Conservation (phyloP, 2,888 invertebrate genomes). For the Oscheius sp. region DNA sequence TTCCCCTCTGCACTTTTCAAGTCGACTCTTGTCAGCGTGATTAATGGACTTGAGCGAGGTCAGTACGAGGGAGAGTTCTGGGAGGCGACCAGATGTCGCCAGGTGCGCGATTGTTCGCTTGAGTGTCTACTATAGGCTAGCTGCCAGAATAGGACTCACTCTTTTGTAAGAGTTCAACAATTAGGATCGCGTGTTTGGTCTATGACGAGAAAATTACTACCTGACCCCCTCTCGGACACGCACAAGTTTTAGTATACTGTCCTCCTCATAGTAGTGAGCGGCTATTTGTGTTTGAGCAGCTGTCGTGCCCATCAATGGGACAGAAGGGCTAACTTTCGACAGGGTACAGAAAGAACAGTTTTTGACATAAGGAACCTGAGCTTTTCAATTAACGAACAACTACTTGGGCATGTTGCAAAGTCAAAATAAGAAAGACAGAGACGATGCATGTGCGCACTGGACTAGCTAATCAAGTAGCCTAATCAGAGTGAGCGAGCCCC, state of each 20-base stretch:
- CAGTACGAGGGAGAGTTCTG: constrained; percentile 29
- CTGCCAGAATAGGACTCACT: not conserved
- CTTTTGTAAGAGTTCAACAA: constrained; percentile 4
- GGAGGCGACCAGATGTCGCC: constrained; percentile 36
- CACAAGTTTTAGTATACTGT: constrained; percentile 12
- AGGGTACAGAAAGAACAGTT: not conserved
- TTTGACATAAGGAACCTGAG: not conserved
- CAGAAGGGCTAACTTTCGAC: not conserved
- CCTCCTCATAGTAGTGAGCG: not conserved
- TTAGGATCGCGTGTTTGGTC: constrained; percentile 2
- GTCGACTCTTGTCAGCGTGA: constrained; percentile 14
- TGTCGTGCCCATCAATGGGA: not conserved
- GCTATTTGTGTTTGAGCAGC: constrained; percentile 22
- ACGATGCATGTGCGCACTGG: no score
- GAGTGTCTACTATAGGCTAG: constrained; percentile 6
- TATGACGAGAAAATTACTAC: constrained; percentile 26
- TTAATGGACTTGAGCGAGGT: constrained; percentile 25
- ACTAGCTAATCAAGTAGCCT: no score
- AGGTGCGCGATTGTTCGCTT: constrained; percentile 31
- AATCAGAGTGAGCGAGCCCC: no score
- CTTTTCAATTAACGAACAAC: no score
- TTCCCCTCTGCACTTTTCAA: not conserved
- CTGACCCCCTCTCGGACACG: not conserved
- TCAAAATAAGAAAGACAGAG: no score
- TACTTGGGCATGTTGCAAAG: no score